These are phyloP conservation scores for Melanargia galathea DNA, from an alignment of 2,888 invertebrate genomes.

Conservation along the genomic window DNA sequence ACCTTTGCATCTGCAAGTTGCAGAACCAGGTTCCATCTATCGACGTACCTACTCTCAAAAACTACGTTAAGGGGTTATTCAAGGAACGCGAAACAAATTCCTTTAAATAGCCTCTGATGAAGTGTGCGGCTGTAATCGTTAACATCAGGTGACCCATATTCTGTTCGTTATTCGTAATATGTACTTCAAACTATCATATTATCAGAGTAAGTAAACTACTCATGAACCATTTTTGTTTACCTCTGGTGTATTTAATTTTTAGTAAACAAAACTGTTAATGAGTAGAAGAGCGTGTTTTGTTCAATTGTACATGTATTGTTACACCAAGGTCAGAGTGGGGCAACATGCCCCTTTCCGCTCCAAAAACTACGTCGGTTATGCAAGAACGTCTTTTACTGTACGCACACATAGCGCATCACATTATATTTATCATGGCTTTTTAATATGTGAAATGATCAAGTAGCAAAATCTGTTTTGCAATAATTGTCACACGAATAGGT, in stretches of 20 bases:
- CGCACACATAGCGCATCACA: conserved; percentile 22
- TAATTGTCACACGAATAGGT: neutral
- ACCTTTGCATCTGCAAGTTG: too few species aligned
- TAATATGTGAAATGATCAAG: neutral
- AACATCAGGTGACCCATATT: too few species aligned
- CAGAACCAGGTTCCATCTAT: too few species aligned
- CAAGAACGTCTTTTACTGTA: conserved; percentile 48
- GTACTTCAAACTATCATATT: too few species aligned
- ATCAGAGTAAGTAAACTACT: neutral
- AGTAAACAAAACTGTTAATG: too few species aligned
- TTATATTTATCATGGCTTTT: neutral
- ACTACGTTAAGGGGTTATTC: too few species aligned
- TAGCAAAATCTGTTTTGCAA: neutral
- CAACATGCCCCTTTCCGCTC: conserved; percentile 79
- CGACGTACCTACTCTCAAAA: too few species aligned
- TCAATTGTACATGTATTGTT: conserved; percentile 30
- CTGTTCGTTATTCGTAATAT: too few species aligned
- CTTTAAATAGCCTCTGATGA: too few species aligned
- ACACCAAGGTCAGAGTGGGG: conserved; percentile 70
- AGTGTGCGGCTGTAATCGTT: too few species aligned
- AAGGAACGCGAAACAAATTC: too few species aligned
- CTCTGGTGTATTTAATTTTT: too few species aligned
- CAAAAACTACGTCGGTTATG: conserved; percentile 73
- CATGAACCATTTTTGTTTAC: conserved; percentile 1
- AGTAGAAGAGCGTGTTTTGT: conserved; percentile 19